Percentiles rank a stretch among this genome's conserved stretches.
These are phyloP conservation scores for Psettodes erumei DNA, from an alignment of 2,113 vertebrate genomes.

Conservation along the genomic window DNA sequence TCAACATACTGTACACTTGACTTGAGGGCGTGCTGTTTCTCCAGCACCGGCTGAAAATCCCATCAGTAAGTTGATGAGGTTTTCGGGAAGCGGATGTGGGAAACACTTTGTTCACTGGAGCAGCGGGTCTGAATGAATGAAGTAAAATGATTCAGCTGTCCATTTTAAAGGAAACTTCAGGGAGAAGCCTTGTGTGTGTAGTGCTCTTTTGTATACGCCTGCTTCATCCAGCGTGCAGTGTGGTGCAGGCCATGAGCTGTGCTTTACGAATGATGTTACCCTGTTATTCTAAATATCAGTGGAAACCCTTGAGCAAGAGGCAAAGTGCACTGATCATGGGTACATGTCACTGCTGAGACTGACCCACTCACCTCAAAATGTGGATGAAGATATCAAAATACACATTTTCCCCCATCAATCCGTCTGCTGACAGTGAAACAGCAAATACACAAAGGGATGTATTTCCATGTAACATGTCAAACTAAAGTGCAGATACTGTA, in stretches of 20 bases:
- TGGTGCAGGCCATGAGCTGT: neutral
- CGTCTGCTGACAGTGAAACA: neutral
- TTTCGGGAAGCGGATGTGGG: constrained; percentile 10
- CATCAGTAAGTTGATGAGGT: neutral
- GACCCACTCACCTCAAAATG: neutral
- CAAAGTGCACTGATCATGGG: neutral
- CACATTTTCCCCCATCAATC: neutral
- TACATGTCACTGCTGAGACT: neutral
- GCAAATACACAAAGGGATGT: neutral
- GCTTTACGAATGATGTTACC: neutral
- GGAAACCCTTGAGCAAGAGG: neutral
- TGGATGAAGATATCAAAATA: neutral
- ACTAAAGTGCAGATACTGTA: neutral
- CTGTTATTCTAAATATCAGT: neutral
- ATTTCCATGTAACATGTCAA: neutral
- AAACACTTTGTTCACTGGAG: constrained; percentile 1
- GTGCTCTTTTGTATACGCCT: too few relatives aligned
- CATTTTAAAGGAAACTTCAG: neutral
- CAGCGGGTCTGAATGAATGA: neutral
- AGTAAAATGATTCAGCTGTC: neutral
- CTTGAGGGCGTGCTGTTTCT: constrained; percentile 20
- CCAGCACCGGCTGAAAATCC: neutral
- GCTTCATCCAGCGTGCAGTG: neutral
- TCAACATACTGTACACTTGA: constrained; percentile 31
- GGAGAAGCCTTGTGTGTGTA: neutral